Conservation (phyloP, 2,797 vertebrate species). For the Centropyge bicolor region DNA sequence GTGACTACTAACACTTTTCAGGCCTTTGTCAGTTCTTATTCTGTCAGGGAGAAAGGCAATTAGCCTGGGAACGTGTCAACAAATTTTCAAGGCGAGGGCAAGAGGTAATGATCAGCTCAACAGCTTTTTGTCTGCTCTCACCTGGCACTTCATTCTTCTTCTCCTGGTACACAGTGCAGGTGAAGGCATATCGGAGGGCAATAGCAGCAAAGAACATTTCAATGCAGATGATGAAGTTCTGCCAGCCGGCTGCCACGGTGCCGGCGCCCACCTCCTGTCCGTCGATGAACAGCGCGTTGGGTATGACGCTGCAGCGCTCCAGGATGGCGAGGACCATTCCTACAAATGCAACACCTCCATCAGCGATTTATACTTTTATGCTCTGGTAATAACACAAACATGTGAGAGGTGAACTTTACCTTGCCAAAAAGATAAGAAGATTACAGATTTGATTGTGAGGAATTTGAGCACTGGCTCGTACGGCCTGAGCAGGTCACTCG, state of each 20-base stretch:
- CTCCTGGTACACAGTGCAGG: conserved; percentile 92
- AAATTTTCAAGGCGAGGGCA: conserved; percentile 4
- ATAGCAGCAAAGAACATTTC: conserved; percentile 96
- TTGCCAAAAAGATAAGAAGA: conserved; percentile 99
- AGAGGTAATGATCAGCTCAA: conserved; percentile 19
- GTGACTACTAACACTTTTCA: conserved; percentile 30
- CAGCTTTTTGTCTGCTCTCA: conserved; percentile 60
- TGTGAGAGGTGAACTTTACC: conserved; percentile 71
- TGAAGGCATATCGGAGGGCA: conserved; percentile 93
- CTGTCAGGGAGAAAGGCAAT: conserved; percentile 34
- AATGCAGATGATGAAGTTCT: conserved; percentile 97
- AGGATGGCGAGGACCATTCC: conserved; percentile 94
- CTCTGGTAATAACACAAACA: background rate
- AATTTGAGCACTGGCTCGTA: conserved; percentile 96
- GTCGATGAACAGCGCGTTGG: conserved; percentile 89
- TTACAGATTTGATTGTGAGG: conserved; percentile 96
- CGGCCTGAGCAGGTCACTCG: conserved; percentile 92
- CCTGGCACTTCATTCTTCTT: conserved; percentile 91
- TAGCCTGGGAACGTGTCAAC: conserved; percentile 33
- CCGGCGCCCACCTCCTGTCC: conserved; percentile 92
- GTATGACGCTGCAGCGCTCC: conserved; percentile 92
- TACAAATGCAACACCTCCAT: conserved; percentile 54
- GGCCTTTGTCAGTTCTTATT: conserved; percentile 23
- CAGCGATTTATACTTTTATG: background rate
- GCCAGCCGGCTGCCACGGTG: conserved; percentile 94